Base-by-base conservation (phyloP, 2,797 vertebrate species). In the Phoeniculus purpureus region DNA sequence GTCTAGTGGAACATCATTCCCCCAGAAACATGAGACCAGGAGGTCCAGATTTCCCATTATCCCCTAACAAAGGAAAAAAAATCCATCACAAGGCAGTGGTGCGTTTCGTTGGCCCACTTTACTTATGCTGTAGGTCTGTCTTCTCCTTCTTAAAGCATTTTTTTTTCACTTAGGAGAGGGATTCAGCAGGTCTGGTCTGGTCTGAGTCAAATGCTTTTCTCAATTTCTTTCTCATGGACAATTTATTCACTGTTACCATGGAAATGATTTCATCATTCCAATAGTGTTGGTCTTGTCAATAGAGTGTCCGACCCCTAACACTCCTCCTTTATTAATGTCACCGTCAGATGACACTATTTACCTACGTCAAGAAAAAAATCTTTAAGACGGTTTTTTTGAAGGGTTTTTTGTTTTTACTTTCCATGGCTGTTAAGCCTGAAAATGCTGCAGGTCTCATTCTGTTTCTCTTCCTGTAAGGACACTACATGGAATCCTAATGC, bases 231-330 rank as follows among this genome's bases (percentile, higher is more conserved):
- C 70, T 81, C 77, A 64, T 2, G 6, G 83, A 92, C 81, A 89
- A 94, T 91, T 88, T 93, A 93, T 93, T 87, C 85, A 87, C 29
- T 45, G 94, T 97, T 95, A 87, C 96, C 92, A 96, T 96, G 95
- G 96, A 92, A 96, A 96, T 92, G 3, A 91, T 92, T 90, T 95
- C 70, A 82, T 93, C 81, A 90, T 93, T 83, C 72, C 71, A 68
- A 31, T 55, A 76, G 77, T 10, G 90, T 89, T 72, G 29, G 37
- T 84, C 87, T 94, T 87, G 74, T 87, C 77, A 71, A 87, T 93
- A 85, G 11, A 81, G 23, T 32, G 13, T 34, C 43, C 76, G 94
- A 12, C 9, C 6, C 29, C 54, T 87, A 77, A 45, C 40, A 72
- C 67, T 34, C 32, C 12, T 73, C 8, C 50, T 82, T 95, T 86